Conservation (phyloP, 1,140 invertebrate species). For the Pogonus chalceus region DNA sequence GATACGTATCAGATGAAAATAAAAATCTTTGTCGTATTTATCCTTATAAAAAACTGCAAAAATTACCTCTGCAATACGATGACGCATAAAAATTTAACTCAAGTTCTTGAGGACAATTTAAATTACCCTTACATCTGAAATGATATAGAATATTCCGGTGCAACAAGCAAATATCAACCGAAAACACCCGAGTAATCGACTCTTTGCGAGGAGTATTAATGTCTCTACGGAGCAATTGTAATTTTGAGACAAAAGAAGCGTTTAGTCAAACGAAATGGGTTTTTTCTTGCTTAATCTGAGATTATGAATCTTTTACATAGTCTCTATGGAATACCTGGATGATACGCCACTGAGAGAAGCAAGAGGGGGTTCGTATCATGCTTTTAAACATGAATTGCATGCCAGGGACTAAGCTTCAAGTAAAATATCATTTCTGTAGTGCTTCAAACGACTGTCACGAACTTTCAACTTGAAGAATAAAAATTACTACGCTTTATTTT, state of each 20-base stretch:
- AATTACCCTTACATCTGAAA: background rate
- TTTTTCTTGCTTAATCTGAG: slow-evolving; percentile 30
- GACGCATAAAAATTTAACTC: background rate
- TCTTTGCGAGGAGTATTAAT: slow-evolving; percentile 12
- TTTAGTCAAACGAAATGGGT: slow-evolving; percentile 30
- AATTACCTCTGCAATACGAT: background rate
- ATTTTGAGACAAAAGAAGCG: slow-evolving; percentile 30
- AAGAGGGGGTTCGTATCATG: background rate
- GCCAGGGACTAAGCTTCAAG: too few species aligned
- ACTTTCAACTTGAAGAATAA: too few species aligned
- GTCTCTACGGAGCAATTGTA: slow-evolving; percentile 30
- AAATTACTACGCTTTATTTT: too few species aligned
- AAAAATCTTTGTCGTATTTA: too few species aligned
- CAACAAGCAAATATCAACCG: background rate
- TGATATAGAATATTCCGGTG: background rate
- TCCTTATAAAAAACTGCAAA: too few species aligned
- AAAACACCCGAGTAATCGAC: background rate
- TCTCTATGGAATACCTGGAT: slow-evolving; percentile 30
- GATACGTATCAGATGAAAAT: too few species aligned
- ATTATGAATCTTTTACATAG: slow-evolving; percentile 33
- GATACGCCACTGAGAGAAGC: slow-evolving; percentile 13
- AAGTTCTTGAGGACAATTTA: background rate
- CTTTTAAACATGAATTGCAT: too few species aligned
- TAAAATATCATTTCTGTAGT: too few species aligned
- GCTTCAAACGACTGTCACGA: too few species aligned